Evolutionary conservation across 1,140 invertebrate genomes (phyloP).

Genomic region (Prorops nasuta): DNA sequence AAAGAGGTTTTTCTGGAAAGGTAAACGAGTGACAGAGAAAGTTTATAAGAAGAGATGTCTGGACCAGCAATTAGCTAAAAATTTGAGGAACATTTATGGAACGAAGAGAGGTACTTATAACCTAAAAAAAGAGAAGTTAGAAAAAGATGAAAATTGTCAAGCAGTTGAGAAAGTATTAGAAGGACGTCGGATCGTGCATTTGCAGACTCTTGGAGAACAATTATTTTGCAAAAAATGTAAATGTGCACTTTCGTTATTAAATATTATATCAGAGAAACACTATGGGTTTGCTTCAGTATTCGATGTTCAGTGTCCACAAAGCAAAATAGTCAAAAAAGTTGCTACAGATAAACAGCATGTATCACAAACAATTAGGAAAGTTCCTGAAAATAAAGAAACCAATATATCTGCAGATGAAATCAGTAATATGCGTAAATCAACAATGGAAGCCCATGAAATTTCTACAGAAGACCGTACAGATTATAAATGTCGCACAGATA

Average conservation of each 20-base stretch:
- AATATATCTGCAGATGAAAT: no score
- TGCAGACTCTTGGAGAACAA: neutral
- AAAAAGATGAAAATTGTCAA: neutral
- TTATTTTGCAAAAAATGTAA: neutral
- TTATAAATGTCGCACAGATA: no score
- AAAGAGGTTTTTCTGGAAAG: neutral
- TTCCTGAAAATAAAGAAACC: no score
- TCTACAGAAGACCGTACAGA: no score
- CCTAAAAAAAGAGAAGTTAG: neutral
- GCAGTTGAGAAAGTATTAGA: neutral
- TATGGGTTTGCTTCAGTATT: neutral
- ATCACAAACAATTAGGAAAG: neutral
- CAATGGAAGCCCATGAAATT: no score
- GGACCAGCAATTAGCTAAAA: neutral
- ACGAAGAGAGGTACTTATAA: neutral
- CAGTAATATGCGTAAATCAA: no score
- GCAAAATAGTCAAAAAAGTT: neutral
- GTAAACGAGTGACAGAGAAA: slow-evolving; percentile 2
- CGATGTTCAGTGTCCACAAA: neutral
- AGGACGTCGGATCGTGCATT: neutral
- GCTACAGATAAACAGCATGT: neutral
- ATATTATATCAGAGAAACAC: neutral
- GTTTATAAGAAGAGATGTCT: slow-evolving; percentile 3
- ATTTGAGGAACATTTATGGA: neutral
- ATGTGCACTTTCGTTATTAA: neutral